A percentile compares a stretch with the other conserved stretches of the same genome.
Evolutionary conservation across 2,797 vertebrate species (phyloP).

Genomic region (Benthosema pterotum): DNA sequence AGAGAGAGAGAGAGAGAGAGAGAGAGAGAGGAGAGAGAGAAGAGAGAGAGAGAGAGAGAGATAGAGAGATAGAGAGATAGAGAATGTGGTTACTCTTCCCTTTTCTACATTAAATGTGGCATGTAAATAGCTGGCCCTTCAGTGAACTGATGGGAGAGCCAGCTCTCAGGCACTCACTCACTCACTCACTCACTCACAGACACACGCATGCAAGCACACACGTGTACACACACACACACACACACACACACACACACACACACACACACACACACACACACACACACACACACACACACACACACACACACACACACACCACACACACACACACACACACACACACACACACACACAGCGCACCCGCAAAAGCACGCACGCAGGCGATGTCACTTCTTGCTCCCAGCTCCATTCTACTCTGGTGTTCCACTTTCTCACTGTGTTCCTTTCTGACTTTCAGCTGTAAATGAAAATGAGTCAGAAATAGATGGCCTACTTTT

Average conservation of each 20-base stretch:
- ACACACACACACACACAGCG: background rate
- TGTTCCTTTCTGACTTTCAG: conserved; percentile 60
- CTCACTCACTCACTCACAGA: conserved; percentile 13
- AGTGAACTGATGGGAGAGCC: conserved; percentile 43
- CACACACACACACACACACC: background rate
- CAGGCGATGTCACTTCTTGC: conserved; percentile 9
- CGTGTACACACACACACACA: background rate
- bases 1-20: background rate
- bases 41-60: background rate
- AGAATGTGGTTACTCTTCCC: conserved; percentile 18
- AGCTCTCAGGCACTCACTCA: background rate
- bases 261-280: background rate
- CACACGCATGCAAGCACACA: conserved; percentile 17
- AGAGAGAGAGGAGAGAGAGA: background rate
- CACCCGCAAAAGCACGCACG: too few species aligned
- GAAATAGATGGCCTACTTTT: conserved; percentile 70
- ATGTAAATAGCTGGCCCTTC: conserved; percentile 47
- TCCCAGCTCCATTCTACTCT: conserved; percentile 33
- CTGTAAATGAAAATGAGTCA: conserved; percentile 66
- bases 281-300: conserved; percentile 25
- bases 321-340: conserved; percentile 10
- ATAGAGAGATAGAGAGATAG: conserved; percentile 9
- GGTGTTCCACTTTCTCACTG: conserved; percentile 58
- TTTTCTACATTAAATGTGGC: conserved; percentile 17
- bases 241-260: conserved; percentile 7